Evolutionary conservation across 2,113 vertebrate genomes (phyloP), one percentile per base, ranked within the genome.

Genomic region (Sardina pilchardus): DNA sequence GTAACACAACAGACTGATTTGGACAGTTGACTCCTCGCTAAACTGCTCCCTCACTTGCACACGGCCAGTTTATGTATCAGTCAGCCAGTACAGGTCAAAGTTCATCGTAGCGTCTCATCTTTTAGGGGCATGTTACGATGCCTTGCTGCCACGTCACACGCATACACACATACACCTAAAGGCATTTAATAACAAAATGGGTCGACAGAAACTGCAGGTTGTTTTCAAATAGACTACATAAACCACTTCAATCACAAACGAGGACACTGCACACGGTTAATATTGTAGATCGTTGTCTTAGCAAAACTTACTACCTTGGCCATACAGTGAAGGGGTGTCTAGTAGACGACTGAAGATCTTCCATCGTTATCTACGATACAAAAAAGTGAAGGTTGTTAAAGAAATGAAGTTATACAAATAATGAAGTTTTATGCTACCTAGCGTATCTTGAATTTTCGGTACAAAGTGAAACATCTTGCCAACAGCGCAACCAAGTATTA

Each of bases 401-500:
- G 86, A 86, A 80, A 44, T 83, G 44, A 59, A 75, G 82, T 30
- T 45, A 42, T 82, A 45, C 67, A 34, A 16, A 59, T 10, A 36
- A 36, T 71, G 63, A 30, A 78, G 30, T 39, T 36, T 78, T 78
- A 17, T 78, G 71, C 71, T 78, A 78, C 71, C 30, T 78, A 78
- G 71, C 71, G 16, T 78, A 78, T 78, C 71, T 36, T 78, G 10
- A 78, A 78, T 36, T 17, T 78, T 34, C 30, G 34, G 71, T 78
- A 78, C 71, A 78, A 44, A 63, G 21, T 19, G n/a, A 50, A 50
- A 50, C 47, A 83, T 21, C 47, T 50, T 21, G 34, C 83, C 59
- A 63, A 39, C 56, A 59, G 50, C 59, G 44, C 45, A 81, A 67
- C 85, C 47, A 83, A 88, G 86, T 85, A 86, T 87, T 87, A 63